Evolutionary conservation across 2,888 invertebrate species (phyloP).

Genomic region (Leptothorax acervorum): DNA sequence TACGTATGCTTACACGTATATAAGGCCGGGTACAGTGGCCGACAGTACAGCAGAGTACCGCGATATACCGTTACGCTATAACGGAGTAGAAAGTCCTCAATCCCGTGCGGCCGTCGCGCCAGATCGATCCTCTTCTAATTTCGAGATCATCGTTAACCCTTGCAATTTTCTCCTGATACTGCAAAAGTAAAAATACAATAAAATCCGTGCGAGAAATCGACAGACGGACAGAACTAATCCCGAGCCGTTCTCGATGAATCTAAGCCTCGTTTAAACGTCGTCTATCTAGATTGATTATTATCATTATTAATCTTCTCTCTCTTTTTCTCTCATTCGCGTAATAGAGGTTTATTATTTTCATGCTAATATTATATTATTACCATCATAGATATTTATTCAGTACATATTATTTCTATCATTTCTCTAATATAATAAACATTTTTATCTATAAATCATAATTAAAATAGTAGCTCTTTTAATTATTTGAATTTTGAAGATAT

Average conservation of each 20-base stretch:
- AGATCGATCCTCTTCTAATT: constrained; percentile 42
- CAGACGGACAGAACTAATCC: background rate
- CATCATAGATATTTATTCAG: background rate
- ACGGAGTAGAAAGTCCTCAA: constrained; percentile 69
- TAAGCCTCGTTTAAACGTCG: background rate
- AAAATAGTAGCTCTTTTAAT: constrained; percentile 7
- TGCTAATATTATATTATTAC: background rate
- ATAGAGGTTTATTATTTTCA: background rate
- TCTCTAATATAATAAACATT: background rate
- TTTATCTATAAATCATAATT: background rate
- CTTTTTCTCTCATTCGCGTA: background rate
- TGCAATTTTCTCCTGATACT: constrained; percentile 8
- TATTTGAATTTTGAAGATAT: background rate
- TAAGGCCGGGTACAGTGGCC: constrained; percentile 35
- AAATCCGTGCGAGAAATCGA: background rate
- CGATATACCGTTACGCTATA: constrained; percentile 70
- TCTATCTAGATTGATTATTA: background rate
- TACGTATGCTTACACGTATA: constrained; percentile 39
- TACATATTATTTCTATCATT: background rate
- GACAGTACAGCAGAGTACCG: constrained; percentile 4
- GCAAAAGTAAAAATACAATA: constrained; percentile 36
- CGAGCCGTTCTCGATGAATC: constrained; percentile 1
- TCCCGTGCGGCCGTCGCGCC: constrained; percentile 21
- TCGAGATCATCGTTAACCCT: constrained; percentile 22
- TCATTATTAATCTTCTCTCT: background rate